Evolutionary conservation across 2,797 vertebrate genomes (phyloP).

Genomic region (Argyrosomus regius): DNA sequence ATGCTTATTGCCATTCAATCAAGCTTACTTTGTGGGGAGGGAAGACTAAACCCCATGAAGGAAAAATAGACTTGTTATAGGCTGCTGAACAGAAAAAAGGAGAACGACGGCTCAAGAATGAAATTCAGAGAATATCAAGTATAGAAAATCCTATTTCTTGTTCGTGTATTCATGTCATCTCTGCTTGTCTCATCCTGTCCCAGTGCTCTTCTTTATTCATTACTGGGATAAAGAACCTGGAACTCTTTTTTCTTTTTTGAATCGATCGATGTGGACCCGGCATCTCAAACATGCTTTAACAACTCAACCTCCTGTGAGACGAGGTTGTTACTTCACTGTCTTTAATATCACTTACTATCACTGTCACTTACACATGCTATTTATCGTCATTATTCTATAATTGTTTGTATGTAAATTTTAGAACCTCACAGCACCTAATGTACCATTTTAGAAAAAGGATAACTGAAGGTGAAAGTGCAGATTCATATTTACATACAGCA

Average conservation of each 20-base stretch:
- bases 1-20: constrained; percentile 54
- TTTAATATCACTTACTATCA: neutral
- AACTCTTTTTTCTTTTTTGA: neutral
- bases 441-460: neutral
- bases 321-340: neutral
- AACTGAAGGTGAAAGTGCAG: neutral
- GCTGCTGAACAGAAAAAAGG: constrained; percentile 40
- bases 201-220: constrained; percentile 19
- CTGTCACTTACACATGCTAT: neutral
- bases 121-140: constrained; percentile 45
- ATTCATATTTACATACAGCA: neutral
- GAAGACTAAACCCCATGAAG: constrained; percentile 39
- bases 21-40: constrained; percentile 42
- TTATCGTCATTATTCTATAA: neutral
- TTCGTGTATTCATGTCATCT: constrained; percentile 25
- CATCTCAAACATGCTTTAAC: neutral
- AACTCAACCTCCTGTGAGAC: neutral
- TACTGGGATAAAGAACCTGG: neutral
- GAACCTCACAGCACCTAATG: neutral
- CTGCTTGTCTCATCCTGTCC: constrained; percentile 11
- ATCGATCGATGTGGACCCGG: neutral
- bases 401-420: neutral
- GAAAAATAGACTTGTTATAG: constrained; percentile 55
- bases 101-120: constrained; percentile 32
- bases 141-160: constrained; percentile 13